Percentiles rank a stretch among this genome's conserved stretches.
Evolutionary conservation across 2,888 invertebrate genomes (phyloP).

Genomic region (Leptarthrus brevirostris): DNA sequence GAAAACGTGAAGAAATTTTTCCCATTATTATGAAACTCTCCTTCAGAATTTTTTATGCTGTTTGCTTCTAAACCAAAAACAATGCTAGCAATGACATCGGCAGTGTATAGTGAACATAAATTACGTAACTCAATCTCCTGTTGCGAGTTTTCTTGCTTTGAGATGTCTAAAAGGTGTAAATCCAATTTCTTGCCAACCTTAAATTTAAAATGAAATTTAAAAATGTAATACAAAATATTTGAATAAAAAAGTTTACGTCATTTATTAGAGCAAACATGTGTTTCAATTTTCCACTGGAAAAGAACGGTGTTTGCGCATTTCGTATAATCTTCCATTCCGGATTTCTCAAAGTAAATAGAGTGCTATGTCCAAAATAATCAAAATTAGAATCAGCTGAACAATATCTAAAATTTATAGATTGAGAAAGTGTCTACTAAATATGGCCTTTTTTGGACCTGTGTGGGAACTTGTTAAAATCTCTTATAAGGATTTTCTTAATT

Average conservation of each 20-base stretch:
- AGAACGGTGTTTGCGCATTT: constrained; percentile 67
- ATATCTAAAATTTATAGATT: constrained; percentile 40
- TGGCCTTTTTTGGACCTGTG: too few species aligned
- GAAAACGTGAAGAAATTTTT: constrained; percentile 64
- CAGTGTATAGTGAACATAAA: constrained; percentile 63
- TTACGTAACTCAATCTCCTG: constrained; percentile 63
- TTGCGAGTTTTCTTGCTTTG: constrained; percentile 50
- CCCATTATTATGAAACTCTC: constrained; percentile 66
- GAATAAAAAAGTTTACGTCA: neutral
- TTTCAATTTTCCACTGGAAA: constrained; percentile 63
- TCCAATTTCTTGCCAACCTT: constrained; percentile 51
- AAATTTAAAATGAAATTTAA: neutral
- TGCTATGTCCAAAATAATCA: constrained; percentile 65
- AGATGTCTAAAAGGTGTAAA: constrained; percentile 5
- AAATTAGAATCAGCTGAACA: constrained; percentile 59
- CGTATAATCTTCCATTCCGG: constrained; percentile 67
- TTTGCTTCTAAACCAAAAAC: constrained; percentile 69
- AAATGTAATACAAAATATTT: too few species aligned
- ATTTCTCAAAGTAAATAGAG: constrained; percentile 67
- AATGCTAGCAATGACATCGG: constrained; percentile 68
- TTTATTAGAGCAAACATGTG: too few species aligned
- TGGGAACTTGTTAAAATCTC: constrained; percentile 67
- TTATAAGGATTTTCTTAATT: constrained; percentile 67
- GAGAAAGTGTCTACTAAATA: too few species aligned
- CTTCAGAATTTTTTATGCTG: constrained; percentile 65